Percentiles rank a stretch among this genome's conserved stretches.
These are phyloP conservation scores for Drosophila albomicans DNA, from an alignment of 1,140 invertebrate genomes.

Conservation along the genomic window DNA sequence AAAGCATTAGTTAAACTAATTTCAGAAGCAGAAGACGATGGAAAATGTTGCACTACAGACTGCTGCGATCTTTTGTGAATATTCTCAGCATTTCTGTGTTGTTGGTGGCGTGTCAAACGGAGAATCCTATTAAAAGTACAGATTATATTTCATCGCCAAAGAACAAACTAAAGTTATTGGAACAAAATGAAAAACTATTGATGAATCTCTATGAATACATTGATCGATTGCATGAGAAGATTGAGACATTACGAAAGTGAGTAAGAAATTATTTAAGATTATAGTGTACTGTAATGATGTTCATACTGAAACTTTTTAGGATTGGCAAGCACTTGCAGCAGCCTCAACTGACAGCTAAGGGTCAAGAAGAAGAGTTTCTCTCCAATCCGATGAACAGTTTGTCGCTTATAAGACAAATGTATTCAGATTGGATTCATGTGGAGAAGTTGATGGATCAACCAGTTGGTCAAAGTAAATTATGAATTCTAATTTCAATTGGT, in stretches of 20 bases:
- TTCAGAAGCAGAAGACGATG: not conserved
- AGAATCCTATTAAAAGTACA: not conserved
- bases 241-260: slow-evolving; percentile 32
- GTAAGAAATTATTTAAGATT: not conserved
- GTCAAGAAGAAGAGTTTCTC: slow-evolving; percentile 51
- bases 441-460: slow-evolving; percentile 18
- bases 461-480: slow-evolving; percentile 85
- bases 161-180: slow-evolving; percentile 23
- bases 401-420: slow-evolving; percentile 55
- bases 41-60: slow-evolving; percentile 19
- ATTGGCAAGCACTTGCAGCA: slow-evolving; percentile 19
- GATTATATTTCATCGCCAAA: not conserved
- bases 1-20: not conserved
- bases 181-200: slow-evolving; percentile 29
- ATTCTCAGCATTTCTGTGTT: not conserved
- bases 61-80: not conserved
- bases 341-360: slow-evolving; percentile 15
- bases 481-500: not conserved
- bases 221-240: slow-evolving; percentile 23
- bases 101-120: not conserved
- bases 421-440: slow-evolving; percentile 47
- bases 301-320: not conserved
- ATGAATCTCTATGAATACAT: slow-evolving; percentile 35
- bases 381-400: slow-evolving; percentile 61
- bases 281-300: not conserved